Percentiles rank a stretch among this genome's conserved stretches.
Evolutionary conservation across 2,888 invertebrate genomes (phyloP).

Genomic region (Mechanitis mazaeus): DNA sequence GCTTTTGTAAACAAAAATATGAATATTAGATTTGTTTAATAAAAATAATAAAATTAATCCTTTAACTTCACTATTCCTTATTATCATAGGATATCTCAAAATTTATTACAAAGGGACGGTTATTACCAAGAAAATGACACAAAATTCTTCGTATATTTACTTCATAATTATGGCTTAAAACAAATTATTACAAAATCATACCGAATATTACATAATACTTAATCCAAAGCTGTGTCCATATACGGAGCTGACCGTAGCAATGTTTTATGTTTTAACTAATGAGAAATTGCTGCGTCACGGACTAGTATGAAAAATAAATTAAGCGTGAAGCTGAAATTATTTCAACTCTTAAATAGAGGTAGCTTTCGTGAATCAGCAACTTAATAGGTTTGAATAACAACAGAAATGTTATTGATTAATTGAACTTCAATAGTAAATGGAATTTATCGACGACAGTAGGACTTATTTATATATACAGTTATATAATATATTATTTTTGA

Average conservation of each 20-base stretch:
- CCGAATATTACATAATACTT: neutral
- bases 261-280: constrained; percentile 38
- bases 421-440: constrained; percentile 15
- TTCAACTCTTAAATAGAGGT: constrained; percentile 63
- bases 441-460: too few relatives aligned
- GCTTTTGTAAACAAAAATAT: too few relatives aligned
- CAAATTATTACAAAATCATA: too few relatives aligned
- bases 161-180: too few relatives aligned
- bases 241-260: constrained; percentile 18
- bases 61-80: too few relatives aligned
- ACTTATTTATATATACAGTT: neutral
- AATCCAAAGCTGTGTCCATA: neutral
- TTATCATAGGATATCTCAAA: too few relatives aligned
- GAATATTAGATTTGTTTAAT: too few relatives aligned
- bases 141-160: too few relatives aligned
- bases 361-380: constrained; percentile 52
- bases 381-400: constrained; percentile 42
- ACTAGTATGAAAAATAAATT: constrained; percentile 66
- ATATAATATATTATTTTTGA: too few relatives aligned
- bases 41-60: too few relatives aligned
- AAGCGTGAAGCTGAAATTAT: constrained; percentile 65
- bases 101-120: too few relatives aligned
- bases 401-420: constrained; percentile 34
- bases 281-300: constrained; percentile 52
- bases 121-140: too few relatives aligned